Conservation (phyloP, 2,113 vertebrate genomes). For the Sisor rabdophorus region DNA sequence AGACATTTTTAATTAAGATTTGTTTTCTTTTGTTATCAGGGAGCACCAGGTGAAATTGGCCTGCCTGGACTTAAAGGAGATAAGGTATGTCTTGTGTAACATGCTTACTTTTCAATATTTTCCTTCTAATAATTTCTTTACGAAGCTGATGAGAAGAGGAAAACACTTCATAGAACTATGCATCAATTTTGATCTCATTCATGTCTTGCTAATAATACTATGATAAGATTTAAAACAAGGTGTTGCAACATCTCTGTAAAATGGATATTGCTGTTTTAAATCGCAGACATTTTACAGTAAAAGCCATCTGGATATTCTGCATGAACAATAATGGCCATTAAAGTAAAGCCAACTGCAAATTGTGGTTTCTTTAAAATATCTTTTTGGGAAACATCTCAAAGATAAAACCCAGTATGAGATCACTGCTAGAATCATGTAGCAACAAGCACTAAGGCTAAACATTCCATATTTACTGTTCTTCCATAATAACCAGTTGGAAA, state of each 20-base stretch:
- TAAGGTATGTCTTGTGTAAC: constrained; percentile 55
- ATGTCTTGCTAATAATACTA: too few species aligned
- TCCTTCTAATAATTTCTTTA: too few species aligned
- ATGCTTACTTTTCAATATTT: neutral
- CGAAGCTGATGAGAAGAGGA: too few species aligned
- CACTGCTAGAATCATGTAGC: neutral
- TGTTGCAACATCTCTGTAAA: neutral
- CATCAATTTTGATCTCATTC: too few species aligned
- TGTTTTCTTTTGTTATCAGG: constrained; percentile 51
- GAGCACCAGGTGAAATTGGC: constrained; percentile 59
- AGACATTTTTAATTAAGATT: neutral
- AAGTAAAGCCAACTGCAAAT: neutral
- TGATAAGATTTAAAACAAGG: neutral
- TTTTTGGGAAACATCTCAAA: neutral
- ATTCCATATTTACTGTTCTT: too few species aligned
- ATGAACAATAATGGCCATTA: neutral
- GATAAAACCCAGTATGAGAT: neutral
- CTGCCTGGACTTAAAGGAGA: constrained; percentile 60
- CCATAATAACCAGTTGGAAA: too few species aligned
- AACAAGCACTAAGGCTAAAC: neutral
- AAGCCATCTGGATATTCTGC: neutral
- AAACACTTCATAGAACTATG: too few species aligned
- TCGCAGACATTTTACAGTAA: neutral
- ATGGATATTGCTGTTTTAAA: neutral
- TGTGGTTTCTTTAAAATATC: neutral